Conservation (phyloP, 1,140 invertebrate genomes). For the Brachionus asplanchnoidis region DNA sequence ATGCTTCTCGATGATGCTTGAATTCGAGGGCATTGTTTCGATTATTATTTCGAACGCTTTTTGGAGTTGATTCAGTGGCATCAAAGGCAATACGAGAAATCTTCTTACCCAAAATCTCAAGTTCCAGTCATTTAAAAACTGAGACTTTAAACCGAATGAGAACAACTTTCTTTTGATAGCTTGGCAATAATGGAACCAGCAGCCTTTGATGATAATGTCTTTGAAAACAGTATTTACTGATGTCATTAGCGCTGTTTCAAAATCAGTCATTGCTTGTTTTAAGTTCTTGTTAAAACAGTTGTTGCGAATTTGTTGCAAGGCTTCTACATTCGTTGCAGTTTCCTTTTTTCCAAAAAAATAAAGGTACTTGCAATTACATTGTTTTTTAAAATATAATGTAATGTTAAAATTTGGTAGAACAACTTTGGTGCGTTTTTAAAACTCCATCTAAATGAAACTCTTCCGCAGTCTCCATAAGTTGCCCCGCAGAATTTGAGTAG, state of each 20-base stretch:
- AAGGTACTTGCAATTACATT: neutral
- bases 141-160: neutral
- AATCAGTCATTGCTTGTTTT: neutral
- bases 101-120: neutral
- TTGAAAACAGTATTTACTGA: neutral
- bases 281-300: neutral
- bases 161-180: neutral
- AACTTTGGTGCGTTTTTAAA: neutral
- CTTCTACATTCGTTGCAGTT: neutral
- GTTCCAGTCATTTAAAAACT: neutral
- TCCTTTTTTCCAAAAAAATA: conserved; percentile 1
- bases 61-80: neutral
- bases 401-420: neutral
- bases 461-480: neutral
- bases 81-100: conserved; percentile 3
- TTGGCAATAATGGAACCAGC: conserved; percentile 14
- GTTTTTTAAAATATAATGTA: neutral
- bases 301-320: neutral
- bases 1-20: neutral
- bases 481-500: neutral
- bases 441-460: neutral
- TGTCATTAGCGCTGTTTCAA: neutral
- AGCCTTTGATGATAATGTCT: neutral
- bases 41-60: neutral
- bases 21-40: neutral